phyloP scores from a whole-genome alignment of 2,888 invertebrate genomes.

The Cheilosia urbana region DNA sequence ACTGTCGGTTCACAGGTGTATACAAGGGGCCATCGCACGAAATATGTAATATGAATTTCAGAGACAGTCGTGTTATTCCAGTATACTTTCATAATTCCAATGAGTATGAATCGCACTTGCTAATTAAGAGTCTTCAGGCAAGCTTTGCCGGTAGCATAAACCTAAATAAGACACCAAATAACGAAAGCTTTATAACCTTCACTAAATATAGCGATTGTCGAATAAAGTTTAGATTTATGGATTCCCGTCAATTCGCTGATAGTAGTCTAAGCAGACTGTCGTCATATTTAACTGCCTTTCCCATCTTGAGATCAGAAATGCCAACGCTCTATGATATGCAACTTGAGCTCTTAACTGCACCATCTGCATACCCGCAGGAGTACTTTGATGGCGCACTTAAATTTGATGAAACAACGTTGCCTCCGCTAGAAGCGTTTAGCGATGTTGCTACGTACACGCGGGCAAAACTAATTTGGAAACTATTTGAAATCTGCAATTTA shows the following conservation, averaged over 20 bases:
- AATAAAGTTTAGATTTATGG: conserved; percentile 5
- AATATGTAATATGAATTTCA: conserved; percentile 4
- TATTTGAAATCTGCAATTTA: no score
- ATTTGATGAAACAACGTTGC: conserved; percentile 14
- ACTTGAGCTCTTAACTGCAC: background rate
- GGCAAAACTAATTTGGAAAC: no score
- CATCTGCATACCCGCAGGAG: conserved; percentile 5
- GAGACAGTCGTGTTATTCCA: background rate
- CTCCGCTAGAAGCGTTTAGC: background rate
- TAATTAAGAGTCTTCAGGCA: background rate
- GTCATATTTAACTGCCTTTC: background rate
- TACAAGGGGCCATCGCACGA: conserved; percentile 8
- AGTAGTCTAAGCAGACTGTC: background rate
- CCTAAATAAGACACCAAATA: background rate
- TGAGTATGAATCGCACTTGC: background rate
- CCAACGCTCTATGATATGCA: background rate
- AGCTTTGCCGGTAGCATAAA: background rate
- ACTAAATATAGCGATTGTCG: background rate
- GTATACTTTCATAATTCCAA: background rate
- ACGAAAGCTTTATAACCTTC: conserved; percentile 8
- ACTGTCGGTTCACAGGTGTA: conserved; percentile 6
- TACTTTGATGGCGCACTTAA: background rate
- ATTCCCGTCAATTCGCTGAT: background rate
- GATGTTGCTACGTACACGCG: no score
- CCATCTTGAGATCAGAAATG: background rate